Evolutionary conservation across 2,113 vertebrate genomes (phyloP).

Genomic region (Gymnarchus niloticus): DNA sequence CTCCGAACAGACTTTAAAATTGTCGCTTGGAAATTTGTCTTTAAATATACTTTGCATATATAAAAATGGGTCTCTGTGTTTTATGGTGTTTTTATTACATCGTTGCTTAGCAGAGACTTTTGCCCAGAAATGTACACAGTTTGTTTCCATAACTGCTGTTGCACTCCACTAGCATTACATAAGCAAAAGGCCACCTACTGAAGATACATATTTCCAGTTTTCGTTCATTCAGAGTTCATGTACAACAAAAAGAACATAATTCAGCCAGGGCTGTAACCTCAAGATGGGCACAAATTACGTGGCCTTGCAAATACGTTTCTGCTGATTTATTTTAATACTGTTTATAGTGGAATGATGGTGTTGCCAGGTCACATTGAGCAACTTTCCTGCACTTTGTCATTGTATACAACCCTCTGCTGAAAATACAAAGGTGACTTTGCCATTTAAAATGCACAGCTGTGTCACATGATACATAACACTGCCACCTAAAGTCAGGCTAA

Average conservation of each 20-base stretch:
- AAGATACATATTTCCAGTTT: conserved; percentile 21
- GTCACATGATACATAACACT: conserved; percentile 29
- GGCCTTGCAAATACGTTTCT: not conserved
- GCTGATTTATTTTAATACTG: not conserved
- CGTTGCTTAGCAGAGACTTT: not conserved
- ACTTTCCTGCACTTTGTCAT: not conserved
- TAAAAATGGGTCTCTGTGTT: not conserved
- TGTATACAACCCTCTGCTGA: not conserved
- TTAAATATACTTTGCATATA: not conserved
- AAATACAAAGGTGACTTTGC: conserved; percentile 8
- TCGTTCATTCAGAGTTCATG: conserved; percentile 30
- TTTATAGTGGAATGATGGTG: not conserved
- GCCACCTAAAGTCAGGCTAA: conserved; percentile 37
- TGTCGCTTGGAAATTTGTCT: not conserved
- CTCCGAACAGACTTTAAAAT: not conserved
- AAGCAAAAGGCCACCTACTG: not conserved
- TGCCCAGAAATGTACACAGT: not conserved
- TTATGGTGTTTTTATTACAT: not conserved
- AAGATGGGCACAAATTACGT: not conserved
- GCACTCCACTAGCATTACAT: not conserved
- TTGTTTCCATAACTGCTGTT: not conserved
- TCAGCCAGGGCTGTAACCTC: not conserved
- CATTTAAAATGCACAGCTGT: not conserved
- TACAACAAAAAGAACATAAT: not conserved
- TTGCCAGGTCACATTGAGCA: not conserved